These are phyloP conservation scores for Ceratina calcarata DNA, from an alignment of 1,140 invertebrate species.

Conservation along the genomic window DNA sequence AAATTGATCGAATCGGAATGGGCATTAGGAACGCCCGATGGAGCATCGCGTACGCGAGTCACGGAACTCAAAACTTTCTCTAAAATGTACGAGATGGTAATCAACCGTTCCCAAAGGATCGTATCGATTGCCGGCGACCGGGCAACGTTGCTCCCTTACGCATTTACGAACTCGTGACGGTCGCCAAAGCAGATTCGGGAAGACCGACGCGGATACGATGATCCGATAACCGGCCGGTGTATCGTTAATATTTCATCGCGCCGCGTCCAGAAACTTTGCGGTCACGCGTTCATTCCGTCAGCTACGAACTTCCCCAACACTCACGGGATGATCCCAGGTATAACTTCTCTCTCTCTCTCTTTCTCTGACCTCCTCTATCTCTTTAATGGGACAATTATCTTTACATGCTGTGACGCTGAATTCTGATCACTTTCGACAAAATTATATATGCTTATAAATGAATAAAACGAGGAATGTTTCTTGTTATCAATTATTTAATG, in stretches of 20 bases:
- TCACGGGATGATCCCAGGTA: not conserved
- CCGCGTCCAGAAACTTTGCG: conserved; percentile 52
- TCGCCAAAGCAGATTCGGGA: conserved; percentile 53
- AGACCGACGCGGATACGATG: conserved; percentile 38
- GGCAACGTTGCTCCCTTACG: conserved; percentile 19
- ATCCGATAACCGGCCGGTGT: conserved; percentile 43
- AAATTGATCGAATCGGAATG: conserved; percentile 38
- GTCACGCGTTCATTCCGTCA: conserved; percentile 32
- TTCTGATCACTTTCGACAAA: no score
- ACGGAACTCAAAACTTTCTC: conserved; percentile 50
- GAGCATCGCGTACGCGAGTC: conserved; percentile 7
- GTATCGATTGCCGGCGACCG: conserved; percentile 50
- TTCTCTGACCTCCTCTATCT: no score
- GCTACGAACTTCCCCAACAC: not conserved
- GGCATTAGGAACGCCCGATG: conserved; percentile 15
- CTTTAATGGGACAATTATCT: not conserved
- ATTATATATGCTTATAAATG: no score
- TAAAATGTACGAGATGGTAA: conserved; percentile 53
- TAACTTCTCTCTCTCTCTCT: not conserved
- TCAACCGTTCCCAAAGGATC: conserved; percentile 55
- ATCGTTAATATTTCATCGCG: conserved; percentile 64
- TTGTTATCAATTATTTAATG: no score
- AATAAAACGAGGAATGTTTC: no score
- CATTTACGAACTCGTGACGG: conserved; percentile 39
- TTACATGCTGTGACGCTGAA: not conserved